phyloP scores from a whole-genome alignment of 2,797 vertebrate genomes.

The Oophaga sylvatica region DNA sequence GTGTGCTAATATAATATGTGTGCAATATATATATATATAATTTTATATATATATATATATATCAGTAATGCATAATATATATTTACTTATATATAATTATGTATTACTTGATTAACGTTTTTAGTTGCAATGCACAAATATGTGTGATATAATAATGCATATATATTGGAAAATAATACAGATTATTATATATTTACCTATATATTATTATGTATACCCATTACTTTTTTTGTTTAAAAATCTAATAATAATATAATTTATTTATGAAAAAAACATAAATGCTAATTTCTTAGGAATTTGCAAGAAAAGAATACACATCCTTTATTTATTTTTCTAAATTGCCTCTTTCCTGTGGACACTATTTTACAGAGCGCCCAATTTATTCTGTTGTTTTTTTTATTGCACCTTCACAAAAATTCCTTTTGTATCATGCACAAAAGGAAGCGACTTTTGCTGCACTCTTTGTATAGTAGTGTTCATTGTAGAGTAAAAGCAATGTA shows the following conservation, averaged over 20 bases:
- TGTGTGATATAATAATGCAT: too few species aligned
- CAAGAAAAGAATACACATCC: neutral
- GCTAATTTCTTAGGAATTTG: neutral
- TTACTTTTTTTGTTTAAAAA: too few species aligned
- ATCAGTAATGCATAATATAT: neutral
- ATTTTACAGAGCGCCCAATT: slow-evolving; percentile 25
- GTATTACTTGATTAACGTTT: too few species aligned
- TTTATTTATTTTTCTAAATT: slow-evolving; percentile 7
- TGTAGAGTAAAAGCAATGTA: slow-evolving; percentile 31
- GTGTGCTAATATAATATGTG: too few species aligned
- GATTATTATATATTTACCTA: too few species aligned
- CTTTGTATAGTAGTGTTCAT: slow-evolving; percentile 37
- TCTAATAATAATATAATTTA: too few species aligned
- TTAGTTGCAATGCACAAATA: too few species aligned
- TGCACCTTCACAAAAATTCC: slow-evolving; percentile 53
- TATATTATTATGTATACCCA: too few species aligned
- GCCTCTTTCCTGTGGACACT: slow-evolving; percentile 34
- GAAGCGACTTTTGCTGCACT: slow-evolving; percentile 49
- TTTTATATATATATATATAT: neutral
- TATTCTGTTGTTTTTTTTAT: slow-evolving; percentile 56
- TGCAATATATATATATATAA: too few species aligned
- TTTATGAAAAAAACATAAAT: too few species aligned
- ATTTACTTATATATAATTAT: too few species aligned
- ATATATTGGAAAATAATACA: too few species aligned
- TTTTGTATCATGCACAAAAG: slow-evolving; percentile 54